Evolutionary conservation across 2,113 vertebrate genomes (phyloP).

Genomic region (Cacatua alba): DNA sequence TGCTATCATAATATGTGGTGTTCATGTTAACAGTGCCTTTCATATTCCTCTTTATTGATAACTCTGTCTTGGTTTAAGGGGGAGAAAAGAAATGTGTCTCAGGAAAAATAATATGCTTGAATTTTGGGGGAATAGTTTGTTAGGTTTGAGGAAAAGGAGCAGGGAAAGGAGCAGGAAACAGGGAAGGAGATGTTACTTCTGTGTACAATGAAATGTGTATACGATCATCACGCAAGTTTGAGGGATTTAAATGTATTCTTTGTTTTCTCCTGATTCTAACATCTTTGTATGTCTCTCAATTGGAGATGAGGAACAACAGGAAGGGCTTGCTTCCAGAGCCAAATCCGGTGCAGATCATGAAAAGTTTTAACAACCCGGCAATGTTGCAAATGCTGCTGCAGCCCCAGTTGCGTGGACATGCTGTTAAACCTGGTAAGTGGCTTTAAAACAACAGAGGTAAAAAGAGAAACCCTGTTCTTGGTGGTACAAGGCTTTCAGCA

Average conservation of each 20-base stretch:
- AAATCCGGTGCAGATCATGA: conserved; percentile 91
- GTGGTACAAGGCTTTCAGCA: neutral
- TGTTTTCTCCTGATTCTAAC: neutral
- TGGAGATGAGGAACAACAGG: conserved; percentile 89
- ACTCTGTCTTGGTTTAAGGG: neutral
- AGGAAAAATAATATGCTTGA: neutral
- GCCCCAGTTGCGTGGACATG: conserved; percentile 80
- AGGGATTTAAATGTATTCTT: neutral
- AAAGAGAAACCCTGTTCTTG: neutral
- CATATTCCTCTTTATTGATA: neutral
- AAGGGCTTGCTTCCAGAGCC: conserved; percentile 95
- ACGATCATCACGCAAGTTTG: accelerated
- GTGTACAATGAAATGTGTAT: neutral
- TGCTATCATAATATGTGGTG: neutral
- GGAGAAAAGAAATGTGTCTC: neutral
- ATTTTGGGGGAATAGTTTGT: neutral
- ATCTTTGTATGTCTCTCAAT: conserved; percentile 30
- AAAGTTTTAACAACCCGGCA: conserved; percentile 92
- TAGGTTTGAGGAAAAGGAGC: neutral
- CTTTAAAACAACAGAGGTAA: neutral
- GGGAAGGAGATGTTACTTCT: neutral
- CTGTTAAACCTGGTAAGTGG: conserved; percentile 83
- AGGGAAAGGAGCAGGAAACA: neutral
- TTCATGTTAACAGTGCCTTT: neutral
- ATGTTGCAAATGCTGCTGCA: conserved; percentile 93